Conservation (phyloP, 1,140 invertebrate species). For the Babylonia areolata region DNA sequence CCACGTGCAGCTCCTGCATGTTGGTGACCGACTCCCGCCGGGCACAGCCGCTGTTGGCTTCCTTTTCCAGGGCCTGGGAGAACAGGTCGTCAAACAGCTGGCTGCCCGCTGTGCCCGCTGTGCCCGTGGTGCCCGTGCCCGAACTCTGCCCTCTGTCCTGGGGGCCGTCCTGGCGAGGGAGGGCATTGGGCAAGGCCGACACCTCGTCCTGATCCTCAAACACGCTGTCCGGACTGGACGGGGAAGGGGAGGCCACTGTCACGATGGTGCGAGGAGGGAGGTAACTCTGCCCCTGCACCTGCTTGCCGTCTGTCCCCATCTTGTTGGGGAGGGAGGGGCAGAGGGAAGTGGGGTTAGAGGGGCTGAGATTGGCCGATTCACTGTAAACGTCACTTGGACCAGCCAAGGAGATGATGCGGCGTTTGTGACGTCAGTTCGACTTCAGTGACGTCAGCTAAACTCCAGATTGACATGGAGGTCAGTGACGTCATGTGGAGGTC, state of each 20-base stretch:
- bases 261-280: conserved; percentile 11
- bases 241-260: conserved; percentile 18
- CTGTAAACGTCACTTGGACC: background rate
- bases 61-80: background rate
- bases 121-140: background rate
- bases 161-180: background rate
- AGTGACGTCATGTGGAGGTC: too few species aligned
- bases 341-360: background rate
- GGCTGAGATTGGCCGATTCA: background rate
- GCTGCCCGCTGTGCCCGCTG: background rate
- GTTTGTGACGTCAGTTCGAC: too few species aligned
- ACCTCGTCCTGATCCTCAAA: background rate
- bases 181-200: background rate
- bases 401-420: background rate
- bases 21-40: background rate
- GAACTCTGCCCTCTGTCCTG: background rate
- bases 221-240: background rate
- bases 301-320: background rate
- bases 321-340: background rate
- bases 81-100: conserved; percentile 10
- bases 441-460: too few species aligned
- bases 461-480: too few species aligned
- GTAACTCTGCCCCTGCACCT: background rate
- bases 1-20: conserved; percentile 47
- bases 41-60: background rate